A percentile compares a stretch with the other conserved stretches of the same genome.
Evolutionary conservation across 2,797 vertebrate genomes (phyloP).

Genomic region (Xiphorhynchus erythropygius): DNA sequence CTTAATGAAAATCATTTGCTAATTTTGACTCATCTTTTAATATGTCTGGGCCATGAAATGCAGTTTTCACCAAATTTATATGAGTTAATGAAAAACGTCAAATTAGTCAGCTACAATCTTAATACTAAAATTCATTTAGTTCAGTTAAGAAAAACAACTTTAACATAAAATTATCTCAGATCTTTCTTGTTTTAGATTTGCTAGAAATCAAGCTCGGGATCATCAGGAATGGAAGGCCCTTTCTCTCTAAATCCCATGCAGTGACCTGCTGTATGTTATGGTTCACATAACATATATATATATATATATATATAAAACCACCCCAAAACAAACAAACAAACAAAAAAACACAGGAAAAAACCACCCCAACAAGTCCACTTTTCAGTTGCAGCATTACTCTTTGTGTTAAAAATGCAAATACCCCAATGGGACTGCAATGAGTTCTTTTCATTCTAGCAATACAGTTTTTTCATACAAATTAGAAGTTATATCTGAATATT

Average conservation of each 20-base stretch:
- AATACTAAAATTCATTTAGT: not conserved
- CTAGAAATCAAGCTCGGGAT: not conserved
- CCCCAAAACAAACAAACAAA: not conserved
- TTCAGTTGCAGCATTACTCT: not conserved
- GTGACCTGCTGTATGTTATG: not conserved
- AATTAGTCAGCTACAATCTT: not conserved
- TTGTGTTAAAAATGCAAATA: not conserved
- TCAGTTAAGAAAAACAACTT: not conserved
- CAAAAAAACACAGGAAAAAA: not conserved
- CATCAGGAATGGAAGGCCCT: not conserved
- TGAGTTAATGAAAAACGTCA: not conserved
- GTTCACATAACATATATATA: not conserved
- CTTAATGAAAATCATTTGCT: not conserved
- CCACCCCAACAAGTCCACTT: not conserved
- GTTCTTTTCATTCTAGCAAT: not conserved
- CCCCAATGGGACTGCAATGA: not conserved
- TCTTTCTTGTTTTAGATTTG: not conserved
- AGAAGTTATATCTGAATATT: not conserved
- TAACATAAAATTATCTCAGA: not conserved
- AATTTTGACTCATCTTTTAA: not conserved
- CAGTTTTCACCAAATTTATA: not conserved
- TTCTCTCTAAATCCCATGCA: not conserved
- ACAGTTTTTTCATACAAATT: not conserved
- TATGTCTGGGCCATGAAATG: not conserved
- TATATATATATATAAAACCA: no score